These are phyloP conservation scores for Apis laboriosa DNA, from an alignment of 1,140 invertebrate genomes.

Conservation along the genomic window DNA sequence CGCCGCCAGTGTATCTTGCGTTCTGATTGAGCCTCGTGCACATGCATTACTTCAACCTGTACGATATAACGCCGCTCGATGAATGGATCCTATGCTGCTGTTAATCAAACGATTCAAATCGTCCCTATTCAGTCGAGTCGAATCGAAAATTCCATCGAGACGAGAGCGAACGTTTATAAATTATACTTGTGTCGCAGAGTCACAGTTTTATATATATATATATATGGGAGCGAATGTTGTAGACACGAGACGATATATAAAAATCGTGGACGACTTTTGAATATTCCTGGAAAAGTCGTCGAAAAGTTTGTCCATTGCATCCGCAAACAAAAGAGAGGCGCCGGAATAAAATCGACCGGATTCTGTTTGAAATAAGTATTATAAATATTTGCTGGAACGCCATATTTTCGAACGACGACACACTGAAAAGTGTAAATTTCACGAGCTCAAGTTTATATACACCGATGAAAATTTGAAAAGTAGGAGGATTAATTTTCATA, in stretches of 20 bases:
- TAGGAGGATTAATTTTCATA: not conserved
- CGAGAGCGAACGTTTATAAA: not conserved
- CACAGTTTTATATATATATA: too few relatives aligned
- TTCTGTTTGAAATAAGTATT: not conserved
- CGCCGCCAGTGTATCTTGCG: constrained; percentile 33
- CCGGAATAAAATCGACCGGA: not conserved
- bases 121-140: not conserved
- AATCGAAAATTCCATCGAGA: constrained; percentile 17
- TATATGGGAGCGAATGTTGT: too few relatives aligned
- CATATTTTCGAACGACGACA: not conserved
- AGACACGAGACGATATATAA: too few relatives aligned
- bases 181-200: too few relatives aligned
- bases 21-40: constrained; percentile 31
- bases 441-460: not conserved
- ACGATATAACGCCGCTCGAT: not conserved
- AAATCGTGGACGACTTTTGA: not conserved
- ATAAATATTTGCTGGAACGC: not conserved
- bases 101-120: not conserved
- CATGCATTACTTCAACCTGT: constrained; percentile 36
- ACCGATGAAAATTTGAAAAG: not conserved
- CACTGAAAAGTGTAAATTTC: not conserved
- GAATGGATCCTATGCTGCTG: not conserved
- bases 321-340: not conserved
- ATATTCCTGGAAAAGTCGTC: not conserved
- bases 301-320: not conserved